Evolutionary conservation across 2,113 vertebrate species (phyloP), one percentile per base, ranked within the genome.

Genomic region (Chloroceryle aenea): DNA sequence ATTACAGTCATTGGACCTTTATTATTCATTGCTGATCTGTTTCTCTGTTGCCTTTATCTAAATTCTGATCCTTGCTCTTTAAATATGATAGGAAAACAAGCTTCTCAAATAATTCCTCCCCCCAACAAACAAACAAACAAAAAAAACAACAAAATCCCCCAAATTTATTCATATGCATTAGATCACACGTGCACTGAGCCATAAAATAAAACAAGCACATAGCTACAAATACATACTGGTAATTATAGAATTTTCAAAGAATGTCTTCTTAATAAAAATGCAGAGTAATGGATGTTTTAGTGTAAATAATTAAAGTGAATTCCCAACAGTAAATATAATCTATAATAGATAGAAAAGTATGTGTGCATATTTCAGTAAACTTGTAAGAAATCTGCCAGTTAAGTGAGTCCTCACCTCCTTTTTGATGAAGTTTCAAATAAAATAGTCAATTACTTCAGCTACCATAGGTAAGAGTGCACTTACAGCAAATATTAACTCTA

Each of bases 261-360:
- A 81, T 69, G 36, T 45, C 47, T 73, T 94, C 82, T 82, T 77
- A 78, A 85, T 59, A 85, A 85, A 92, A 92, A 80, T 62, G 63
- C 36, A 68, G 38, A 76, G 15, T 68, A 91, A 83, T 63, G 34
- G 38, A 59, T 83, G 18, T 67, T 75, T 69, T 42, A 72, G 38
- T 45, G 27, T 85, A 88, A 92, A 86, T 73, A 96, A 64, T n/a
- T 66, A 36, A 75, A 30, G 27, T 73, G 50, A 91, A 67, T 73
- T 91, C 32, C 34, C 62, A 61, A 64, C 27, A 82, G 42, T 85
- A 85, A 84, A 53, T 66, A 75, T 38, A 71, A 76, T 76, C 25
- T 82, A 34, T 69, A 79, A 32, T 8, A 75, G 47, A 56, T 7
- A 42, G 78, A 92, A 89, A 89, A 62, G 5, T 17, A 40, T 11